phyloP scores from a whole-genome alignment of 2,113 vertebrate species.

The Marmota flaviventris region DNA sequence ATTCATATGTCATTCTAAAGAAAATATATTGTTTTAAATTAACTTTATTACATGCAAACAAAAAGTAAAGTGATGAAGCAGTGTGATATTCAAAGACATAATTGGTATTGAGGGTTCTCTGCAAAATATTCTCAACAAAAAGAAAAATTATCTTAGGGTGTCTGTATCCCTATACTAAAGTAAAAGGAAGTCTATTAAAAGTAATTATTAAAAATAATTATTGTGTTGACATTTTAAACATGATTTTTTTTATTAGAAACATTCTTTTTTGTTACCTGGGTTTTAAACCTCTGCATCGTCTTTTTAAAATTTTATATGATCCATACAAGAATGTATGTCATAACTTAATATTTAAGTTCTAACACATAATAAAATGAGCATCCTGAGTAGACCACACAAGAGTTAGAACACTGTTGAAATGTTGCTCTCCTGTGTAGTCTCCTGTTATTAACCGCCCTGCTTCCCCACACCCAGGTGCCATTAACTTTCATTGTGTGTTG shows the following conservation, averaged over 20 bases:
- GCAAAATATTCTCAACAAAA: conserved; percentile 11
- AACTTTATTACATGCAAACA: not conserved
- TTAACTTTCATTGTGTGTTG: not conserved
- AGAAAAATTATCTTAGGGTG: conserved; percentile 23
- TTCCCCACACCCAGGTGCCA: not conserved
- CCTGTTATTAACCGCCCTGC: not conserved
- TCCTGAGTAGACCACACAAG: not conserved
- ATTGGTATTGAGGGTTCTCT: not conserved
- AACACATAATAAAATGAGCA: not conserved
- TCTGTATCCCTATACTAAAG: conserved; percentile 18
- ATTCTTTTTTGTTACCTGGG: not conserved
- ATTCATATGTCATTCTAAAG: conserved; percentile 6
- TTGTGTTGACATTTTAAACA: conserved; percentile 23
- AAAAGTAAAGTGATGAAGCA: conserved; percentile 52
- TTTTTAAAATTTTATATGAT: not conserved
- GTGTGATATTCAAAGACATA: not conserved
- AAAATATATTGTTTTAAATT: conserved; percentile 7
- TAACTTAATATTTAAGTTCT: not conserved
- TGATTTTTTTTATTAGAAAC: not conserved
- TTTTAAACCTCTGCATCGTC: not conserved
- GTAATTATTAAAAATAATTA: not conserved
- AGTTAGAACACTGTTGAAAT: not conserved
- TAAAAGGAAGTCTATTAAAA: not conserved
- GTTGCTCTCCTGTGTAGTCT: not conserved
- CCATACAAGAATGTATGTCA: not conserved